Evolutionary conservation across 2,797 vertebrate genomes (phyloP), one percentile per base, ranked within the genome.

Genomic region (Siniperca obscura): DNA sequence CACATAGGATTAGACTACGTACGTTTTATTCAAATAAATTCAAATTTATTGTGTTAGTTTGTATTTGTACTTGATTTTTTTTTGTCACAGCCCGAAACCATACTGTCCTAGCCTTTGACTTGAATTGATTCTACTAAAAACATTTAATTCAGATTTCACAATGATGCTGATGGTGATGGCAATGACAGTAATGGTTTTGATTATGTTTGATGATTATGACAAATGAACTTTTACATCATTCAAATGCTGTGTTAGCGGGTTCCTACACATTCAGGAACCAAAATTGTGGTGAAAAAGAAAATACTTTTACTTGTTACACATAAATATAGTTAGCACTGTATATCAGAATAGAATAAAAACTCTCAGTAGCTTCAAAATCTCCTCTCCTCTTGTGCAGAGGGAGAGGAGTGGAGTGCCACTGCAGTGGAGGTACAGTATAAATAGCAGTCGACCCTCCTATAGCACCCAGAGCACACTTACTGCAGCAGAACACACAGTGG

Each of bases 371-470:
- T 81, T 78, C 48, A 74, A 56, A 77, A 81, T 79, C 64, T 72
- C 30, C 71, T 57, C 70, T 85, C 40, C 72, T 87, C 61, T 74
- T 61, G 62, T 77, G 70, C 86, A 87, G 50, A 70, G 78, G 76
- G 78, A 83, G 79, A 87, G 70, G 65, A 86, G 75, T 87, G 70
- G 65, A 86, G 88, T 65, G 80, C 78, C 82, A 70, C 90, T 88
- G 88, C 90, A 85, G 91, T 82, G 77, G 81, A 89, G 83, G 55
- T 86, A 83, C 80, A 83, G 89, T 91, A 93, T 92, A 91, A 94
- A 93, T 91, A 94, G 90, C 78, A 90, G 81, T 74, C 82, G 10
- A 90, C 86, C 85, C 90, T 89, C 85, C 85, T 91, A 89, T 90
- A 89, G 91, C 90, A 91, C 87, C 79, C 85, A 86, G 74, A 90